Percentiles rank a stretch among this genome's conserved stretches.
Evolutionary conservation across 2,888 invertebrate genomes (phyloP).

Genomic region (Drosophila formosana): DNA sequence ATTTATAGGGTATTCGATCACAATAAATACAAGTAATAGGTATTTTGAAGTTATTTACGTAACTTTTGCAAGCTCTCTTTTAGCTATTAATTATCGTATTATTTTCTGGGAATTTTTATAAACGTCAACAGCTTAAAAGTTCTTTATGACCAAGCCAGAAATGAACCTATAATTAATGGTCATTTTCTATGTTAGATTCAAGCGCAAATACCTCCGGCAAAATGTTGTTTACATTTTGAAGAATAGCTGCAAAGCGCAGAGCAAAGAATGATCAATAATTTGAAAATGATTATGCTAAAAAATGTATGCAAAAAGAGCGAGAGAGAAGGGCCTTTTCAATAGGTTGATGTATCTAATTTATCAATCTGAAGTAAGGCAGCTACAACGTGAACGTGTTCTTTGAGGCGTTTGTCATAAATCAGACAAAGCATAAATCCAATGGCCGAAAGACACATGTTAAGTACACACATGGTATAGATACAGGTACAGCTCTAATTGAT

Average conservation of each 20-base stretch:
- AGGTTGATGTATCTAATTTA: constrained; percentile 57
- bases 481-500: constrained; percentile 35
- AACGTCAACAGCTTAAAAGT: constrained; percentile 21
- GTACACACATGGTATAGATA: constrained; percentile 2
- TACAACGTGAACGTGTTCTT: constrained; percentile 19
- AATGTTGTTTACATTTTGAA: constrained; percentile 27
- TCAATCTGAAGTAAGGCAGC: constrained; percentile 51
- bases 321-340: constrained; percentile 17
- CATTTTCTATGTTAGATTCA: constrained; percentile 47
- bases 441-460: constrained; percentile 41
- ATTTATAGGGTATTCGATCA: not conserved
- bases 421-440: constrained; percentile 32
- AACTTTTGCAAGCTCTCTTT: not conserved
- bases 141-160: constrained; percentile 7
- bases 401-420: constrained; percentile 50
- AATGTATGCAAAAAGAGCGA: not conserved
- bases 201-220: constrained; percentile 22
- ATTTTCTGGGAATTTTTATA: constrained; percentile 12
- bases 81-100: constrained; percentile 16
- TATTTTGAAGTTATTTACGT: not conserved
- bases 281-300: constrained; percentile 16
- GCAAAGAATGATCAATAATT: constrained; percentile 36
- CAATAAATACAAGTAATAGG: not conserved
- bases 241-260: constrained; percentile 8
- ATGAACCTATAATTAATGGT: constrained; percentile 55